A percentile compares a stretch with the other conserved stretches of the same genome.
Conservation (phyloP, 2,113 vertebrate genomes). For the Diphyllodes magnificus region DNA sequence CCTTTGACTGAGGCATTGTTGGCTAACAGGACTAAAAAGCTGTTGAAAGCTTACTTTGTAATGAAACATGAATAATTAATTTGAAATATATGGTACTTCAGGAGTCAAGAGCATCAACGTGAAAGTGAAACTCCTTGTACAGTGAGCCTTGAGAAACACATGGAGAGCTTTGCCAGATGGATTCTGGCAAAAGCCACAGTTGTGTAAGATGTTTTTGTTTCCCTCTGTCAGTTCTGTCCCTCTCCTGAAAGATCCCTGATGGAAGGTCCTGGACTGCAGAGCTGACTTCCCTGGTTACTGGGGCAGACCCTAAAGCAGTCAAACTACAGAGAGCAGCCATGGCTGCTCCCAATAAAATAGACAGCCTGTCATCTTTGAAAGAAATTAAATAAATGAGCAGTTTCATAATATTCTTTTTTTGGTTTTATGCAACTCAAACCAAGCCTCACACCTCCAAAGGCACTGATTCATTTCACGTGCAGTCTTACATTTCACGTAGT, state of each 20-base stretch:
- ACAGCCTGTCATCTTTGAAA: conserved; percentile 24
- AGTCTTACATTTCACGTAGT: neutral
- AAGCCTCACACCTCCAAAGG: conserved; percentile 44
- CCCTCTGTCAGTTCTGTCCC: neutral
- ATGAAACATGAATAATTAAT: conserved; percentile 12
- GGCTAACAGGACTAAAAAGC: neutral
- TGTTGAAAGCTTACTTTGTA: neutral
- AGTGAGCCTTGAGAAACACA: neutral
- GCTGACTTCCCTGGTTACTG: neutral
- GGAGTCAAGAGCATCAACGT: neutral
- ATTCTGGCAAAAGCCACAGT: neutral
- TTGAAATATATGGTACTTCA: neutral
- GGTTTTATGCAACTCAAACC: conserved; percentile 4
- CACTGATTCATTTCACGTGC: conserved; percentile 50
- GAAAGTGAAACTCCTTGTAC: neutral
- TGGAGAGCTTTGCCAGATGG: neutral
- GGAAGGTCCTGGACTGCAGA: neutral
- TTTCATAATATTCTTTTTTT: conserved; percentile 49
- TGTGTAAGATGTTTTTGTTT: neutral
- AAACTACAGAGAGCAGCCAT: neutral
- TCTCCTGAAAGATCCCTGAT: neutral
- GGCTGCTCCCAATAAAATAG: neutral
- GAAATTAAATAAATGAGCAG: conserved; percentile 37
- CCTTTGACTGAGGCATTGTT: neutral
- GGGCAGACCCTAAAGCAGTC: neutral